Base-by-base conservation (phyloP, 92 coral and sea anemone species). In the Epizoanthus scotinus region DNA sequence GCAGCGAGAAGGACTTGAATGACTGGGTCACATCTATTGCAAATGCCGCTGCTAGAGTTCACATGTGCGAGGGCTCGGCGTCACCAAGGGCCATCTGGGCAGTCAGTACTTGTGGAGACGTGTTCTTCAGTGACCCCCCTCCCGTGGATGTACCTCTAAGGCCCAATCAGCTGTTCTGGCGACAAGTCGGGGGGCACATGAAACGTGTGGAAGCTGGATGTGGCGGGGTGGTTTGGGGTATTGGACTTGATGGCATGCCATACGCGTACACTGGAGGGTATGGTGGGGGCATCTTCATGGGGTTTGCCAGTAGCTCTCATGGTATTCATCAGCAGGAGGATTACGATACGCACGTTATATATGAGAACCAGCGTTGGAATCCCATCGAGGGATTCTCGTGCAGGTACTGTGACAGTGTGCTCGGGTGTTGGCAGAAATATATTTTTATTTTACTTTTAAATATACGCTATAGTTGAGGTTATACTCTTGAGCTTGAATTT, bases 361-460 rank as follows among this genome's bases (percentile, higher is more conserved):
- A 93, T 29, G 98, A 95, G 73, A 95, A 95, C 74, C 98, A 95
- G 84, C 89, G 98, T 36, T 95, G 98, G 98, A 93, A 93, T 67
- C 98, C 98, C 12, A 63, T 93, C 17, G 91, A 90, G 70, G 98
- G 98, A 22, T 95, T 71, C 90, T 94, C 98, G 5, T 98, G 90
- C 84, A 93, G 98, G 98, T 95, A 72, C 14, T 24, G 19, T 56
- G 9, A 8, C 12, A 38, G 9, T 5, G 18, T 26, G 53, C 27
- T n/a, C 22, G 21, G 26, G 15, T 59, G 14, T 72, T 20, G 24
- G 3, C 28, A 13, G 36, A 1, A 40, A 50, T 27, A n/a, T 26
- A 14, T 47, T 65, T 25, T 18, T 24, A 20, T 57, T 1, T 18
- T 60, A 3, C 14, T 6, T 19, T n/a, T n/a, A n/a, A 9, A 20